These are phyloP conservation scores for Drosophila azteca DNA, from an alignment of 1,140 invertebrate species.

Conservation along the genomic window DNA sequence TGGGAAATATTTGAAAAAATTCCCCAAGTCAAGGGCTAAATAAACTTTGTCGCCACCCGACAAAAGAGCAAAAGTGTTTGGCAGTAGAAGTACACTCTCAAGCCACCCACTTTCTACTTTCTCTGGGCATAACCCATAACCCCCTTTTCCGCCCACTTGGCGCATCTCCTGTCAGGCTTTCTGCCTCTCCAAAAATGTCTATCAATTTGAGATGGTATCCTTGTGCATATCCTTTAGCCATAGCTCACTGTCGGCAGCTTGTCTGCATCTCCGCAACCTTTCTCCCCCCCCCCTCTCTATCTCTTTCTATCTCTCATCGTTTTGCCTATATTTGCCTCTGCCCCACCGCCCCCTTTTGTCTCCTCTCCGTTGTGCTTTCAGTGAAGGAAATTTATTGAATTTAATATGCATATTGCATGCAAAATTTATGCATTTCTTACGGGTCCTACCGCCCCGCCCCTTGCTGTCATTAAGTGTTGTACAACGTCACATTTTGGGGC, in stretches of 20 bases:
- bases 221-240: conserved; percentile 55
- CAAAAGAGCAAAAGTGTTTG: conserved; percentile 59
- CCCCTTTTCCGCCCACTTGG: conserved; percentile 16
- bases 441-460: conserved; percentile 5
- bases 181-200: conserved; percentile 42
- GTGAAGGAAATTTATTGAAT: conserved; percentile 72
- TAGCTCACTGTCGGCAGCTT: conserved; percentile 52
- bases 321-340: background rate
- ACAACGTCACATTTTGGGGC: conserved; percentile 37
- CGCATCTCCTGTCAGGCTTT: conserved; percentile 25
- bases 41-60: conserved; percentile 65
- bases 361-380: conserved; percentile 13
- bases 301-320: too few relatives aligned
- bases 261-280: conserved; percentile 22
- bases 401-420: conserved; percentile 77
- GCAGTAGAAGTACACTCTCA: conserved; percentile 3
- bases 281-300: background rate
- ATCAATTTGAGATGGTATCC: conserved; percentile 57
- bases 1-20: conserved; percentile 46
- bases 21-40: conserved; percentile 73
- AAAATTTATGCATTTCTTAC: conserved; percentile 65
- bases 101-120: background rate
- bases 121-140: background rate
- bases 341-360: conserved; percentile 2
- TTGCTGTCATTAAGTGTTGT: conserved; percentile 59